A percentile compares a stretch with the other conserved stretches of the same genome.
These are phyloP conservation scores for Hypolimnas misippus DNA, from an alignment of 2,888 invertebrate species.

Conservation along the genomic window DNA sequence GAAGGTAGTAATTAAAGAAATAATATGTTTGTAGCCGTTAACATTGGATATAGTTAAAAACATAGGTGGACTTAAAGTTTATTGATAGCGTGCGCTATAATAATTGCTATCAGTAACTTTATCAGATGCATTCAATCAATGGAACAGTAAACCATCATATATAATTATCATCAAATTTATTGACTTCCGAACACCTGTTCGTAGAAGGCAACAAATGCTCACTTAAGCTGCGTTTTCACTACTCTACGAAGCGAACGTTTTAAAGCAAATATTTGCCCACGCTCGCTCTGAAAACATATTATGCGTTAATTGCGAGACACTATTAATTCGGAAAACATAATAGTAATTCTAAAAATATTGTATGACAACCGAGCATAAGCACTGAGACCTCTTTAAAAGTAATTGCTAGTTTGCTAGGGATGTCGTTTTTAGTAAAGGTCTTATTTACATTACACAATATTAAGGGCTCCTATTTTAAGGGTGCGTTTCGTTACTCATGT, in stretches of 20 bases:
- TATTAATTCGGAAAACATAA: too few relatives aligned
- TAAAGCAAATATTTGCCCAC: slow-evolving; percentile 18
- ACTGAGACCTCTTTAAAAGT: too few relatives aligned
- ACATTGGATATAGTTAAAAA: not conserved
- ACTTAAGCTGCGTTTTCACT: slow-evolving; percentile 11
- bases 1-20: not conserved
- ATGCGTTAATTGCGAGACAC: too few relatives aligned
- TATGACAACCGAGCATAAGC: too few relatives aligned
- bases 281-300: too few relatives aligned
- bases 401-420: too few relatives aligned
- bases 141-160: slow-evolving; percentile 27
- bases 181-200: slow-evolving; percentile 41
- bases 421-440: too few relatives aligned
- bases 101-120: slow-evolving; percentile 20
- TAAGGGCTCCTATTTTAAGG: too few relatives aligned
- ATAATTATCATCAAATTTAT: slow-evolving; percentile 45
- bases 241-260: too few relatives aligned
- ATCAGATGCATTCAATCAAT: slow-evolving; percentile 19
- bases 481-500: too few relatives aligned
- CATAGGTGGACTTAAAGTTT: not conserved
- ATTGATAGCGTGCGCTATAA: slow-evolving; percentile 6
- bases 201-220: slow-evolving; percentile 25
- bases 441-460: too few relatives aligned
- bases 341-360: too few relatives aligned
- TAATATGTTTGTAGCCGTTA: not conserved